These are phyloP conservation scores for Mactromeris polynyma DNA, from an alignment of 2,888 invertebrate species.

Conservation along the genomic window DNA sequence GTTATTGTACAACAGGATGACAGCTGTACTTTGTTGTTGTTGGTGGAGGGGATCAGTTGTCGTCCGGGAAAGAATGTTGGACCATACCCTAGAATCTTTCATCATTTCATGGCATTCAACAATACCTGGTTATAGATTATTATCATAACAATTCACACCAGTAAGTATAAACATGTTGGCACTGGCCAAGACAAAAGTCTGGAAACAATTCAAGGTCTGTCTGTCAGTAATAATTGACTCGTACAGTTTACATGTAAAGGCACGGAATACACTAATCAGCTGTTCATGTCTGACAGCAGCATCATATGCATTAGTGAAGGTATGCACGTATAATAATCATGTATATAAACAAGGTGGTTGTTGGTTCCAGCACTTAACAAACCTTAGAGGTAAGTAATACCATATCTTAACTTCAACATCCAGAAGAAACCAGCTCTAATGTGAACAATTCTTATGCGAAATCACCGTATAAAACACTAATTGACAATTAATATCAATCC, in stretches of 20 bases:
- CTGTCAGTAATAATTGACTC: slow-evolving; percentile 11
- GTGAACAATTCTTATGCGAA: no score
- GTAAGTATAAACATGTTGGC: slow-evolving; percentile 40
- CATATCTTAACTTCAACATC: neutral
- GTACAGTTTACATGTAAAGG: neutral
- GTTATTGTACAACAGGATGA: neutral
- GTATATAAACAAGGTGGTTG: neutral
- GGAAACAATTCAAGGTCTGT: slow-evolving; percentile 30
- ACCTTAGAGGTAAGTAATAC: neutral
- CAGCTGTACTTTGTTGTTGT: neutral
- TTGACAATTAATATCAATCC: no score
- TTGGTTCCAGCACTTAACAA: neutral
- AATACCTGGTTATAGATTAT: neutral
- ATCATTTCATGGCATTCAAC: neutral
- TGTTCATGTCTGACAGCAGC: slow-evolving; percentile 1
- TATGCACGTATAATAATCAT: neutral
- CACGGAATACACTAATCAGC: neutral
- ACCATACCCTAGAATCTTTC: neutral
- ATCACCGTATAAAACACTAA: no score
- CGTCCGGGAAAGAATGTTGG: neutral
- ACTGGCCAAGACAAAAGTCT: slow-evolving; percentile 28
- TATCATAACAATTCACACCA: slow-evolving; percentile 12
- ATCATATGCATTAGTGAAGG: neutral
- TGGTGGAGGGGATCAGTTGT: neutral
- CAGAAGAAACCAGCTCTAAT: no score